Conservation (phyloP, 2,797 vertebrate genomes). For the Peromyscus nudipes region DNA sequence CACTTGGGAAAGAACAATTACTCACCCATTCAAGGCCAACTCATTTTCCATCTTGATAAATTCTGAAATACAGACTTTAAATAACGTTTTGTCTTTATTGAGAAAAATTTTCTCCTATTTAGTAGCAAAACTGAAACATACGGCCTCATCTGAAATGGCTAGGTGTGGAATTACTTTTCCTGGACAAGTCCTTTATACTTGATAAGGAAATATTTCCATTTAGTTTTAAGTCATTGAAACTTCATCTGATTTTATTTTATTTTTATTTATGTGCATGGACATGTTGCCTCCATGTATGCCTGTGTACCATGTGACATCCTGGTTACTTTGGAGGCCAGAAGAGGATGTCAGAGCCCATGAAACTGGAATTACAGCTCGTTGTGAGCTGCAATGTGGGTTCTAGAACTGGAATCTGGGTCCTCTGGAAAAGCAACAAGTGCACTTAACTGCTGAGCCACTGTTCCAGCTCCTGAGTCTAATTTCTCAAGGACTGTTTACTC, state of each 20-base stretch:
- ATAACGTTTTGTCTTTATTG: neutral
- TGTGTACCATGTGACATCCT: neutral
- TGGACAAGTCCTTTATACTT: neutral
- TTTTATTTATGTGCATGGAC: neutral
- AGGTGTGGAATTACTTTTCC: slow-evolving; percentile 2
- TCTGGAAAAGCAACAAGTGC: neutral
- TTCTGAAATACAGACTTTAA: neutral
- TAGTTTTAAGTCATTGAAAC: slow-evolving; percentile 28
- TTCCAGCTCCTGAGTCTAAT: neutral
- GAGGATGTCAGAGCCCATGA: neutral
- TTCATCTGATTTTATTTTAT: neutral
- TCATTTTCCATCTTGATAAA: neutral
- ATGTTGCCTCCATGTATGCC: neutral
- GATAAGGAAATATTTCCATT: neutral
- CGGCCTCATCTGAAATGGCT: neutral
- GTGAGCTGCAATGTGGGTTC: neutral
- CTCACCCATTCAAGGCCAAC: too few species aligned
- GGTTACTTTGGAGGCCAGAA: neutral
- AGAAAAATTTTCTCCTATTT: neutral
- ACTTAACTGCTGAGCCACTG: neutral
- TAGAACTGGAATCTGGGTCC: too few species aligned
- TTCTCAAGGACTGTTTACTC: slow-evolving; percentile 58
- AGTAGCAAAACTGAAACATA: neutral
- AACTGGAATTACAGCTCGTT: neutral
- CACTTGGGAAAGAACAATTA: neutral